Conservation (phyloP, 2,113 vertebrate genomes). For the Passer montanus region DNA sequence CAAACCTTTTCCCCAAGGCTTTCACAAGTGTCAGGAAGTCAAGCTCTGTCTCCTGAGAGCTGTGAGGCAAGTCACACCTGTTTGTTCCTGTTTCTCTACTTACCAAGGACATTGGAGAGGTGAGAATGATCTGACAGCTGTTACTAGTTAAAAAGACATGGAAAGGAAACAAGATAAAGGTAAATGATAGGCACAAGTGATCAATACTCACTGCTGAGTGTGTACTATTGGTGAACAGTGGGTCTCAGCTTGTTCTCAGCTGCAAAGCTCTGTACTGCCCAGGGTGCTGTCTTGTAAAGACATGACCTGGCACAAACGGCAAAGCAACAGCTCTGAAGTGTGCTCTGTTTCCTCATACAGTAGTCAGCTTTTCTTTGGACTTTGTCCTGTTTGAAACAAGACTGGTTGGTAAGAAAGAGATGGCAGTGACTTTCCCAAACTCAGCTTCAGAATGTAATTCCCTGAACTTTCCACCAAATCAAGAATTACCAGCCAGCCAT, state of each 20-base stretch:
- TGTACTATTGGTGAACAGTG: not conserved
- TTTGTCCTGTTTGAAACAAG: not conserved
- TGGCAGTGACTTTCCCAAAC: not conserved
- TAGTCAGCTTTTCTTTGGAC: not conserved
- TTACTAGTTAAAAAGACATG: not conserved
- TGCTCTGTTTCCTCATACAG: not conserved
- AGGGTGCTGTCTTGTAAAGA: not conserved
- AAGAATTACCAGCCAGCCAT: not conserved
- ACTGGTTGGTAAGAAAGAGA: not conserved
- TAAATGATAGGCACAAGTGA: not conserved
- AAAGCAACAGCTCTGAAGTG: not conserved
- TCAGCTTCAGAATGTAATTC: not conserved
- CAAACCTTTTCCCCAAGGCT: not conserved
- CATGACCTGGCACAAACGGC: not conserved
- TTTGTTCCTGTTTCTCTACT: not conserved
- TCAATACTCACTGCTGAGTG: not conserved
- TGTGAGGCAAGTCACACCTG: not conserved
- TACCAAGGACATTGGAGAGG: not conserved
- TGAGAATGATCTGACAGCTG: not conserved
- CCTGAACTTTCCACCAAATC: not conserved
- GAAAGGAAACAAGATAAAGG: not conserved
- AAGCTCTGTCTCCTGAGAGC: not conserved
- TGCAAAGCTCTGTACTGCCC: not conserved
- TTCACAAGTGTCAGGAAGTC: not conserved
- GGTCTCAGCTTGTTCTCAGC: not conserved